Percentiles rank a stretch among this genome's conserved stretches.
These are phyloP conservation scores for Geothlypis trichas DNA, from an alignment of 2,113 vertebrate species.

Conservation along the genomic window DNA sequence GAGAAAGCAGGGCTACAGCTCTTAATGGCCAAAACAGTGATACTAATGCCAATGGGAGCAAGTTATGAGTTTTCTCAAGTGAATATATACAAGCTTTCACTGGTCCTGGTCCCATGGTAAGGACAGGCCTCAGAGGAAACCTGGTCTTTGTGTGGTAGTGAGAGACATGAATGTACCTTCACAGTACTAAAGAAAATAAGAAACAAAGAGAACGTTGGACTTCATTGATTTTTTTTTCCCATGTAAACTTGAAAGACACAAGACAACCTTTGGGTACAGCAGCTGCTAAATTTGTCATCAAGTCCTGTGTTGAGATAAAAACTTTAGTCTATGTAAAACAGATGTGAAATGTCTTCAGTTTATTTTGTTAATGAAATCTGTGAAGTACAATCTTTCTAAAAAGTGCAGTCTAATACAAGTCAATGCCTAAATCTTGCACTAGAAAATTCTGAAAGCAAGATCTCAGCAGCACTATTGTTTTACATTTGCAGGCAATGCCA, in stretches of 20 bases:
- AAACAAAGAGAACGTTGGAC: background rate
- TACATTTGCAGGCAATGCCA: background rate
- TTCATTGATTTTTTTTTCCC: background rate
- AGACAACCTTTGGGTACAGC: background rate
- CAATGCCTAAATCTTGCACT: background rate
- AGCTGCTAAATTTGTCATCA: background rate
- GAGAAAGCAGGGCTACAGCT: background rate
- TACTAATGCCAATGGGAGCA: background rate
- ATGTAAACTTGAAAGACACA: background rate
- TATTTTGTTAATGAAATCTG: background rate
- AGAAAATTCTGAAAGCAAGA: background rate
- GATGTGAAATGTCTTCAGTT: background rate
- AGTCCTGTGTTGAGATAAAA: background rate
- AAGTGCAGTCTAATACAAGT: background rate
- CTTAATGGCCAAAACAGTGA: background rate
- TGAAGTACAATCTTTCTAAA: background rate
- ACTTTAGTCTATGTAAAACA: background rate
- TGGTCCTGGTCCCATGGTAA: background rate
- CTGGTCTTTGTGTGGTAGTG: background rate
- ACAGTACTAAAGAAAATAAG: background rate
- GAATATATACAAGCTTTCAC: background rate
- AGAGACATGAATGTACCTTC: background rate
- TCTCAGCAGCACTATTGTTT: background rate
- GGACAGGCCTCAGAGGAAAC: background rate
- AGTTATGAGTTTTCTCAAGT: background rate